Conservation (phyloP, 2,888 invertebrate genomes). For the Nephrotoma guestfalica region DNA sequence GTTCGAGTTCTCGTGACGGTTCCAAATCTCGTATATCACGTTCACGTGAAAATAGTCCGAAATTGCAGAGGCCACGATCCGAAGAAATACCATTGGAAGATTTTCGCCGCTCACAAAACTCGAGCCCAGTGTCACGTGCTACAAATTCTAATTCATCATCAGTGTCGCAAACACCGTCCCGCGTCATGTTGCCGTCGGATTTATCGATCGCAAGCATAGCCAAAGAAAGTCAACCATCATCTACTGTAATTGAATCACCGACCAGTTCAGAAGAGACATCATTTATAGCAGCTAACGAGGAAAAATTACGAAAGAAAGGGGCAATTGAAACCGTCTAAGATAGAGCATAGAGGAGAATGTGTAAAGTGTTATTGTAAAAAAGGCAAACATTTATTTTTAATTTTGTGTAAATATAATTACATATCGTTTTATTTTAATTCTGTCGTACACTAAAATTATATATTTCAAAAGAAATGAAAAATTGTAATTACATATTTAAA, state of each 20-base stretch:
- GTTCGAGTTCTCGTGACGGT: conserved; percentile 20
- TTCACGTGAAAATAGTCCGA: conserved; percentile 58
- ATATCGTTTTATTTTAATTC: not conserved
- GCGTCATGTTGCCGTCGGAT: conserved; percentile 14
- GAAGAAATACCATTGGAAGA: conserved; percentile 73
- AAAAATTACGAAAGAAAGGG: conserved; percentile 33
- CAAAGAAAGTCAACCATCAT: not conserved
- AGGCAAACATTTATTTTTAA: not conserved
- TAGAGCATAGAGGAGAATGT: not conserved
- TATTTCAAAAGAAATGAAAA: not conserved
- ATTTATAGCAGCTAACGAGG: conserved; percentile 47
- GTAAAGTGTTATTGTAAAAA: not conserved
- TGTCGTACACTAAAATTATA: not conserved
- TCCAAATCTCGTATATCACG: conserved; percentile 25
- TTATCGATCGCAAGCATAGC: not conserved
- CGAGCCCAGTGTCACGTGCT: conserved; percentile 29
- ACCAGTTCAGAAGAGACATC: conserved; percentile 59
- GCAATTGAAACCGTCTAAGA: conserved; percentile 37
- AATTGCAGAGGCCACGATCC: conserved; percentile 52
- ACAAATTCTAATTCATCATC: conserved; percentile 25
- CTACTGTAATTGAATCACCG: not conserved
- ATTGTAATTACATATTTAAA: not conserved
- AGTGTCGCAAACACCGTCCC: conserved; percentile 34
- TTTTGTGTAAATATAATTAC: not conserved
- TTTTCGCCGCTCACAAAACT: conserved; percentile 44